These are phyloP conservation scores for Apis florea DNA, from an alignment of 1,140 invertebrate species.

Conservation along the genomic window DNA sequence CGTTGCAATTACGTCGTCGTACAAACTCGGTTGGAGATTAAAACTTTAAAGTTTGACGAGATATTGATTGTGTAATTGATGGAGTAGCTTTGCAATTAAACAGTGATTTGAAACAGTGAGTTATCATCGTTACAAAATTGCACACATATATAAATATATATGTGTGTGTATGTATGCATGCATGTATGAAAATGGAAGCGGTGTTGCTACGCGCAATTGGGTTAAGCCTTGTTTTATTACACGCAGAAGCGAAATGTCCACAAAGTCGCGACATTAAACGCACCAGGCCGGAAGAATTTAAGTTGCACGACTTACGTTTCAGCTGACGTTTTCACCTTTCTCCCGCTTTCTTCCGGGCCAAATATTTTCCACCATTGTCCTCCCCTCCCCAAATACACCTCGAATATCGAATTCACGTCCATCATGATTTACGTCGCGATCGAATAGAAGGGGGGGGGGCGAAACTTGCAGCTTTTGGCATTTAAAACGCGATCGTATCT, in stretches of 20 bases:
- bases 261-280: not conserved
- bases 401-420: not conserved
- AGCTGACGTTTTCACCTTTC: not conserved
- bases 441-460: not conserved
- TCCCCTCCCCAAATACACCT: not conserved
- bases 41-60: not conserved
- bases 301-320: slow-evolving; percentile 11
- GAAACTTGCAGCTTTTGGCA: not conserved
- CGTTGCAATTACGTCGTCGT: no score
- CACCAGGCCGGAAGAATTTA: slow-evolving; percentile 8
- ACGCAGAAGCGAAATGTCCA: not conserved
- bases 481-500: not conserved
- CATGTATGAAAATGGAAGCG: no score
- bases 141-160: not conserved
- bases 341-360: not conserved
- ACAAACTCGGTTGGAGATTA: not conserved
- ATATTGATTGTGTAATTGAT: slow-evolving; percentile 1
- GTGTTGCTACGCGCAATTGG: slow-evolving; percentile 10
- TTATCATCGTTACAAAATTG: slow-evolving; percentile 5
- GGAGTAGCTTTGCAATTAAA: not conserved
- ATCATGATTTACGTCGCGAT: slow-evolving; percentile 2
- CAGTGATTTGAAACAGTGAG: slow-evolving; percentile 2
- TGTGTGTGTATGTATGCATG: no score
- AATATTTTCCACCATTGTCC: not conserved
- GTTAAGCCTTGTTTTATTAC: slow-evolving; percentile 12